A percentile compares a stretch with the other conserved stretches of the same genome.
Evolutionary conservation across 2,797 vertebrate species (phyloP).

Genomic region (Myotis daubentonii): DNA sequence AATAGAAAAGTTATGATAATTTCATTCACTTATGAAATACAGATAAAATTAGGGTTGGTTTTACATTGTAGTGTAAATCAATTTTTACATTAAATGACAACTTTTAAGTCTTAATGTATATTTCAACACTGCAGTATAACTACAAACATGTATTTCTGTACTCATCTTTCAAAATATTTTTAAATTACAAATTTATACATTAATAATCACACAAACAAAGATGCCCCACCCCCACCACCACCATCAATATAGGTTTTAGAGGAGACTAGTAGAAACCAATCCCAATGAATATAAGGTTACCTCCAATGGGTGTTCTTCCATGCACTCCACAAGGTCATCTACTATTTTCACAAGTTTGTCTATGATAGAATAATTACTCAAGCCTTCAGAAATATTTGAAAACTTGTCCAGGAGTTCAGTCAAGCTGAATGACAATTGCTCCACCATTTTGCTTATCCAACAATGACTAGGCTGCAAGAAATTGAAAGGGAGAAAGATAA

Average conservation of each 20-base stretch:
- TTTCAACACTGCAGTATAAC: neutral
- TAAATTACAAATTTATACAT: neutral
- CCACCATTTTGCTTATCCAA: conserved; percentile 88
- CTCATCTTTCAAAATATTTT: neutral
- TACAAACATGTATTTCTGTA: neutral
- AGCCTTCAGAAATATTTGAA: conserved; percentile 86
- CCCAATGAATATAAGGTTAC: conserved; percentile 74
- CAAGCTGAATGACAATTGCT: conserved; percentile 86
- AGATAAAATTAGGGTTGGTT: neutral
- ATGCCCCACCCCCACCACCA: neutral
- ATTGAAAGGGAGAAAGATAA: conserved; percentile 75
- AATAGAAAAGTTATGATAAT: neutral
- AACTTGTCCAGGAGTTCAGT: conserved; percentile 87
- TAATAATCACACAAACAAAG: conserved; percentile 10
- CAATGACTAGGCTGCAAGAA: conserved; percentile 87
- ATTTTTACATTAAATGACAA: conserved; percentile 10
- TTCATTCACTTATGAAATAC: neutral
- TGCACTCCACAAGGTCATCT: conserved; percentile 86
- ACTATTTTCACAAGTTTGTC: conserved; percentile 88
- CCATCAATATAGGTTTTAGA: neutral
- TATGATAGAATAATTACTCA: conserved; percentile 89
- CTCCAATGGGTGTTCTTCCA: conserved; percentile 83
- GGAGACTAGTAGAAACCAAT: neutral
- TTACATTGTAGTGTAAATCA: neutral
- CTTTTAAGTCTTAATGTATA: neutral